These are phyloP conservation scores for Brachionus plicatilis DNA, from an alignment of 1,140 invertebrate species.

Conservation along the genomic window DNA sequence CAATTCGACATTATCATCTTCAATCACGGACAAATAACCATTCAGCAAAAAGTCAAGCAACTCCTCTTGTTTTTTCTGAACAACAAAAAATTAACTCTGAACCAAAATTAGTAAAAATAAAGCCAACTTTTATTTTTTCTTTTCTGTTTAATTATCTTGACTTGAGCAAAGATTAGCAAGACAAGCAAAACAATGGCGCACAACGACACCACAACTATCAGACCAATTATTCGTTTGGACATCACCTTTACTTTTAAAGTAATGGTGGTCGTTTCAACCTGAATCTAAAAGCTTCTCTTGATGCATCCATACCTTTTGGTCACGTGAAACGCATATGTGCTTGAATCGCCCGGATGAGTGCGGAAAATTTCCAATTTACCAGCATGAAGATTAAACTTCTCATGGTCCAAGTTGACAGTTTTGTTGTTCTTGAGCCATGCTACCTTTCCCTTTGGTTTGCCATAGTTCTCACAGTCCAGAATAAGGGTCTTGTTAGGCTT, in stretches of 20 bases:
- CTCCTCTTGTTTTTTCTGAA: slow-evolving; percentile 15
- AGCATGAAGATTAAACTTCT: neutral
- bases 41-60: slow-evolving; percentile 10
- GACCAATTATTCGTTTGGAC: neutral
- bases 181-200: neutral
- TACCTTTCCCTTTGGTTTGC: neutral
- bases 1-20: neutral
- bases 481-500: neutral
- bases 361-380: neutral
- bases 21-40: neutral
- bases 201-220: neutral
- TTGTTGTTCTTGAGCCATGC: slow-evolving; percentile 8
- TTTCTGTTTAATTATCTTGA: neutral
- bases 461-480: neutral
- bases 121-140: slow-evolving; percentile 12
- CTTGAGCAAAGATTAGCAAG: neutral
- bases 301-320: neutral
- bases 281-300: neutral
- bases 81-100: neutral
- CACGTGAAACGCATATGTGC: neutral
- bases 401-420: neutral
- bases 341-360: slow-evolving; percentile 20
- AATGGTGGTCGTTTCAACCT: neutral
- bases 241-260: neutral
- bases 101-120: neutral